Conservation (phyloP, 2,797 vertebrate species). For the Galaxias olidus region DNA sequence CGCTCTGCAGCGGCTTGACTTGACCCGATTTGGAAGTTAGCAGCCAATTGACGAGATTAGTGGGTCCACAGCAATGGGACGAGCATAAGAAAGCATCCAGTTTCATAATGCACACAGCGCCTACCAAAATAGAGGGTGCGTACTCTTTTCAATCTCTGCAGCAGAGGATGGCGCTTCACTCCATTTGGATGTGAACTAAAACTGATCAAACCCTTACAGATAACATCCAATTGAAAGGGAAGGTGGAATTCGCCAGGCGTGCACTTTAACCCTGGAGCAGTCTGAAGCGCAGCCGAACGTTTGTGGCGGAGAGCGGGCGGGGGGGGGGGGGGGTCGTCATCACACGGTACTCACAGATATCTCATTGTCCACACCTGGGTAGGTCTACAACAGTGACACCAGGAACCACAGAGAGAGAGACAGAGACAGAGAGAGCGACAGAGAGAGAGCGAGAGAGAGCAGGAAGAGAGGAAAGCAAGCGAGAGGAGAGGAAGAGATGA, state of each 20-base stretch:
- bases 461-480: constrained; percentile 20
- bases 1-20: too few relatives aligned
- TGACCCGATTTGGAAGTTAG: too few relatives aligned
- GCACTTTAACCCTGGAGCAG: constrained; percentile 26
- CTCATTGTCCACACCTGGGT: constrained; percentile 83
- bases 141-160: constrained; percentile 10
- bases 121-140: background rate
- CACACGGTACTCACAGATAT: constrained; percentile 82
- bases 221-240: constrained; percentile 15
- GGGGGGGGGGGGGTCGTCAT: constrained; percentile 37
- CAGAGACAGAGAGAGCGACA: constrained; percentile 15
- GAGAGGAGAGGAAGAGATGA: constrained; percentile 35
- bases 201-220: constrained; percentile 17
- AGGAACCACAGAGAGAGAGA: constrained; percentile 52
- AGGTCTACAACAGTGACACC: constrained; percentile 79
- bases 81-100: background rate
- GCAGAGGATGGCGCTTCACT: background rate
- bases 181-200: background rate
- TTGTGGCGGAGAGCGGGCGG: constrained; percentile 51
- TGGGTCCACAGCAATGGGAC: background rate
- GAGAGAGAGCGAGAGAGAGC: constrained; percentile 21
- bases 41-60: too few relatives aligned
- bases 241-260: constrained; percentile 28
- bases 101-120: constrained; percentile 6
- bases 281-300: constrained; percentile 31